phyloP scores from a whole-genome alignment of 2,888 invertebrate genomes.

The Siphlonurus alternatus region DNA sequence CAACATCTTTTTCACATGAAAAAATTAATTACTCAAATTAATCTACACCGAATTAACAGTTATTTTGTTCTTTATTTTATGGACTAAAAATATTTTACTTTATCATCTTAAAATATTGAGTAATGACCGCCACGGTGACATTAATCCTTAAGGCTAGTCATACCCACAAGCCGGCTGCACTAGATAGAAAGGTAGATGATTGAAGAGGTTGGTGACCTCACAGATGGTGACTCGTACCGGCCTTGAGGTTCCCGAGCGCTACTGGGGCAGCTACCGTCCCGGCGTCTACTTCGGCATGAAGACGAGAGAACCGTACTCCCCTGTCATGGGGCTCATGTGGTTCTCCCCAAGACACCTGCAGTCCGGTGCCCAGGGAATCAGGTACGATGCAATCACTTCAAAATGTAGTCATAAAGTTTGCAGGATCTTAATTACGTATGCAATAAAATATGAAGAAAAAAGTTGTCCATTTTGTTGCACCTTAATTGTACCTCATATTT shows the following conservation, averaged over 20 bases:
- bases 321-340: slow-evolving; percentile 95
- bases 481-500: no score
- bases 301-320: slow-evolving; percentile 71
- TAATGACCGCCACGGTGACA: no score
- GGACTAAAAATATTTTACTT: no score
- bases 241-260: slow-evolving; percentile 53
- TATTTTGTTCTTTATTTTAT: no score
- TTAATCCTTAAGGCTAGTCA: no score
- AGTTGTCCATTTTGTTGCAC: no score
- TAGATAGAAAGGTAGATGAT: no score
- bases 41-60: background rate
- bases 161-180: no score
- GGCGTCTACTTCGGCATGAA: slow-evolving; percentile 83
- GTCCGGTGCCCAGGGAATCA: slow-evolving; percentile 55
- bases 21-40: no score
- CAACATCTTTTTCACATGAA: no score
- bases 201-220: slow-evolving; percentile 9
- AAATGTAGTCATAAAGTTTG: no score
- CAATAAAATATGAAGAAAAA: background rate
- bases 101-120: no score
- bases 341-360: slow-evolving; percentile 55
- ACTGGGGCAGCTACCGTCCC: slow-evolving; percentile 89
- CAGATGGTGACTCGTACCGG: slow-evolving; percentile 55
- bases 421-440: background rate
- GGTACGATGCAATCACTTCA: slow-evolving; percentile 27